Conservation (phyloP, 2,797 vertebrate genomes). For the Hirundo rustica region DNA sequence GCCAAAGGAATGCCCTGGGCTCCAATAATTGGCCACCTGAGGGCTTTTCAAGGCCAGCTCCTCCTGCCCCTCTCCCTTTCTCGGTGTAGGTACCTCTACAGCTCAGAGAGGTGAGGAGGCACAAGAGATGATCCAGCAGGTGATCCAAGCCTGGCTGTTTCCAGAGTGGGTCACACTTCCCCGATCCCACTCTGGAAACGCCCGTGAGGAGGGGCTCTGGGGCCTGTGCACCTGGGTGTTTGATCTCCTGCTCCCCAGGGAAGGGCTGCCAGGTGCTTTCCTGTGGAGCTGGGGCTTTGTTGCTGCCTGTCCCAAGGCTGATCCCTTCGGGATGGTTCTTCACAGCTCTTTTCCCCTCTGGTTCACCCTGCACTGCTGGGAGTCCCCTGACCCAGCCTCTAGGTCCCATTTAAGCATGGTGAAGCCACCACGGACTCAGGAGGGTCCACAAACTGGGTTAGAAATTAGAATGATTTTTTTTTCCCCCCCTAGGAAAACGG, state of each 20-base stretch:
- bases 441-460: not conserved
- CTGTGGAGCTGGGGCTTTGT: not conserved
- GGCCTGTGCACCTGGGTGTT: not conserved
- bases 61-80: not conserved
- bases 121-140: not conserved
- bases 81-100: rapidly evolving
- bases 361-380: not conserved
- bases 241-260: not conserved
- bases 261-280: conserved; percentile 38
- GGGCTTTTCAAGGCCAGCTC: not conserved
- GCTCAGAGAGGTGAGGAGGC: not conserved
- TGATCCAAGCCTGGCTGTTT: not conserved
- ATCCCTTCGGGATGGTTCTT: not conserved
- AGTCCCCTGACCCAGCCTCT: not conserved
- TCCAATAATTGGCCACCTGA: too few relatives aligned
- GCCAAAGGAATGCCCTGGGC: too few relatives aligned
- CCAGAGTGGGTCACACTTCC: rapidly evolving
- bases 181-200: not conserved
- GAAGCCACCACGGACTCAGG: not conserved
- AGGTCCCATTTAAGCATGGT: not conserved
- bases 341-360: not conserved
- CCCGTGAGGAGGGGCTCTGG: rapidly evolving
- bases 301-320: not conserved
- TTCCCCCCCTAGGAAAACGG: rapidly evolving
- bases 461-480: not conserved